Base-by-base conservation (phyloP, 2,888 invertebrate species). In the Sipha maydis region DNA sequence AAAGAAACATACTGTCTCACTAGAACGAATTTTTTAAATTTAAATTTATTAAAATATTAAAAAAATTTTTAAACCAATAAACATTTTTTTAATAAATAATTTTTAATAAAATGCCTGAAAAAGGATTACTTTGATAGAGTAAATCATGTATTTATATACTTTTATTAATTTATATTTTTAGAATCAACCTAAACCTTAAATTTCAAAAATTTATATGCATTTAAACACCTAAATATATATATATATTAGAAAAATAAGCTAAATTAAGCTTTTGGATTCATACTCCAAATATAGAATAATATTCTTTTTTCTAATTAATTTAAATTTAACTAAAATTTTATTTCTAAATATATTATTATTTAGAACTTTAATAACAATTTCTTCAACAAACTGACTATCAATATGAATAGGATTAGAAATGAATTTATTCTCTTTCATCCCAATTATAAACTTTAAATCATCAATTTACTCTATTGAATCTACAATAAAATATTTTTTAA, bases 111-210 rank as follows among this genome's bases (percentile, higher is more conserved):
- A n/a, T n/a, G n/a, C n/a, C n/a, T n/a, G n/a, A n/a, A n/a, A n/a
- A n/a, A n/a, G 21, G 67, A 67, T 67, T 67, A 67, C 67, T 67
- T 67, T 67, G 67, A 67, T 67, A 67, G 67, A 67, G 67, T 67
- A 67, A 67, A 67, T 67, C 67, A 25, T 67, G 9, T 67, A 67
- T 19, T 67, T 17, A 21, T 19, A 67, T 21, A 19, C 25, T 67
- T 21, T 25, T 67, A 21, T 67, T 67, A 67, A 19, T 17, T 67
- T 67, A 67, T 67, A 67, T 17, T 67, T 19, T 67, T 17, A 67
- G 14, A n/a, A n/a, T n/a, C n/a, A n/a, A n/a, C n/a, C n/a, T n/a
- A n/a, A n/a, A n/a, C n/a, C n/a, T n/a, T n/a, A 67, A 67, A 67
- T 25, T 67, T 67, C 67, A 67, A 67, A 67, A 67, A 67, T 67